Conservation (phyloP, 2,797 vertebrate genomes). For the Allobates femoralis region DNA sequence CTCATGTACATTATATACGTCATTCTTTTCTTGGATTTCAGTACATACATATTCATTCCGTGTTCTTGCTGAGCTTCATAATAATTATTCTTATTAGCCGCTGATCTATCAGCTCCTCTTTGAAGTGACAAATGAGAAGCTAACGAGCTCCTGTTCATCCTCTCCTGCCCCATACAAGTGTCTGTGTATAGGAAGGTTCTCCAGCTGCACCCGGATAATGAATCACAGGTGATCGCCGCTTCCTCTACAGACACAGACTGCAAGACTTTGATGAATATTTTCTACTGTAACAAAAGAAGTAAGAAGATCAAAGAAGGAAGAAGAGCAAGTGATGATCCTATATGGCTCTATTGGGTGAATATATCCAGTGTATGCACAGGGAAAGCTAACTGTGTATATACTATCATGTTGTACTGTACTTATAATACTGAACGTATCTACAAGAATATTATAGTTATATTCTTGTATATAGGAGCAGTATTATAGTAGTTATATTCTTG, state of each 20-base stretch:
- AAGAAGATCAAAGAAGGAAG: background rate
- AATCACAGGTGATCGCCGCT: conserved; percentile 10
- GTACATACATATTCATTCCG: background rate
- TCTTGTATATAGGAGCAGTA: too few relatives aligned
- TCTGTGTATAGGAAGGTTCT: background rate
- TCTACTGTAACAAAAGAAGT: background rate
- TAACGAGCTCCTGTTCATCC: background rate
- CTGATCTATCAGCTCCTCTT: background rate
- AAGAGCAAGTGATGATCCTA: background rate
- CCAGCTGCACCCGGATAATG: conserved; percentile 8
- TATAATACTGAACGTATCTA: background rate
- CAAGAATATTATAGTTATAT: background rate
- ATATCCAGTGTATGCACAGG: too few relatives aligned
- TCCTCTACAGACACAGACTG: background rate
- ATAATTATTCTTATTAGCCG: background rate
- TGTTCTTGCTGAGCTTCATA: background rate
- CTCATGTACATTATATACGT: too few relatives aligned
- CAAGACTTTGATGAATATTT: conserved; percentile 16
- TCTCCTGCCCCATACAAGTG: background rate
- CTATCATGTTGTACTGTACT: background rate
- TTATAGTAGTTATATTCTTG: too few relatives aligned
- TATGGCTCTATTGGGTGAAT: too few relatives aligned
- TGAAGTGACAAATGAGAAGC: conserved; percentile 8
- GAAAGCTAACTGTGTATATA: too few relatives aligned
- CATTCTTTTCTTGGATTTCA: background rate